phyloP scores from a whole-genome alignment of 2,888 invertebrate genomes.

The Sphecodes monilicornis region DNA sequence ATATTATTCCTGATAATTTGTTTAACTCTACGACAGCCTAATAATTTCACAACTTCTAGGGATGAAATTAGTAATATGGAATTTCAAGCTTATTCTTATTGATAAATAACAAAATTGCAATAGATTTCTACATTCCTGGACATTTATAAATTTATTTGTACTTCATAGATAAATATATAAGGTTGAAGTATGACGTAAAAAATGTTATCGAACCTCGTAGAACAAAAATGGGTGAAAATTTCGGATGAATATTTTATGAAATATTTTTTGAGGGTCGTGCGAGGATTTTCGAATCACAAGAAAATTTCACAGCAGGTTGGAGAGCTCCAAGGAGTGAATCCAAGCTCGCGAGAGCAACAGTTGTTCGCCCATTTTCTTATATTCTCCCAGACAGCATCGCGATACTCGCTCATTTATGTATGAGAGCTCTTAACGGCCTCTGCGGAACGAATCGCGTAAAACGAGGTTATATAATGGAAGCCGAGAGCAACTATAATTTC shows the following conservation, averaged over 20 bases:
- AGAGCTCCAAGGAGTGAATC: neutral
- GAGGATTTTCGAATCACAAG: neutral
- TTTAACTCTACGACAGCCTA: too few relatives aligned
- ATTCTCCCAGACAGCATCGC: too few relatives aligned
- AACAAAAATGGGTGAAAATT: neutral
- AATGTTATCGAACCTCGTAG: too few relatives aligned
- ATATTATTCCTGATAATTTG: too few relatives aligned
- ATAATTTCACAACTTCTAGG: too few relatives aligned
- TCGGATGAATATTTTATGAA: fast-evolving
- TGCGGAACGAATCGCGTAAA: slow-evolving; percentile 14
- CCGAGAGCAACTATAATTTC: slow-evolving; percentile 38
- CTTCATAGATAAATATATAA: too few relatives aligned
- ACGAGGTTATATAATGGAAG: slow-evolving; percentile 20
- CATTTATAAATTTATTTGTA: too few relatives aligned
- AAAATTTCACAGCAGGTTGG: neutral
- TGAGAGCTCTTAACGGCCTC: neutral
- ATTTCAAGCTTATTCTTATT: too few relatives aligned
- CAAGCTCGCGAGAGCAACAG: neutral
- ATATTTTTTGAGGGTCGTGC: neutral
- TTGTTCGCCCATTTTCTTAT: neutral
- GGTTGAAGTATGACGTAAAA: too few relatives aligned
- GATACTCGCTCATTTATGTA: neutral
- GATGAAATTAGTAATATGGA: too few relatives aligned
- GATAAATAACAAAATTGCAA: too few relatives aligned
- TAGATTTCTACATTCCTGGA: too few relatives aligned